Evolutionary conservation across 2,113 vertebrate species (phyloP).

Genomic region (Nycticebus coucang): DNA sequence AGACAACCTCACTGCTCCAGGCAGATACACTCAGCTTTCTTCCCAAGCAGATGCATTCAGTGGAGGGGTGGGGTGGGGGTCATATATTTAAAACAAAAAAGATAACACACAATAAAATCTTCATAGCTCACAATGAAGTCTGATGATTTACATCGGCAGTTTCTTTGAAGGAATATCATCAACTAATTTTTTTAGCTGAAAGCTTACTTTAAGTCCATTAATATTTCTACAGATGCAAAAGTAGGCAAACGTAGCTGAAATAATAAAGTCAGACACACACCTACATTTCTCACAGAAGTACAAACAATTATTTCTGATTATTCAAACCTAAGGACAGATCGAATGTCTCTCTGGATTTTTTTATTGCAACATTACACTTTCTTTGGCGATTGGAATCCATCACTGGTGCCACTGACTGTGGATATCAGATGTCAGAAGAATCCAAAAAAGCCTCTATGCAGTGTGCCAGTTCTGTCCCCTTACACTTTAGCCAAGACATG

Average conservation of each 20-base stretch:
- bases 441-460: neutral
- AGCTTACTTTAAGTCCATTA: neutral
- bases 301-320: neutral
- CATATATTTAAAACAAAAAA: neutral
- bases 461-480: neutral
- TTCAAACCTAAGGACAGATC: slow-evolving; percentile 11
- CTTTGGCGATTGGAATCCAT: neutral
- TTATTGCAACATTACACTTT: neutral
- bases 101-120: neutral
- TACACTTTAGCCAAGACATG: slow-evolving; percentile 1
- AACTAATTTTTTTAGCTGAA: neutral
- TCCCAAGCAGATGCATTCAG: neutral
- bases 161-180: neutral
- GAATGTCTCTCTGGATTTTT: neutral
- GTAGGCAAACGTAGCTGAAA: neutral
- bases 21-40: neutral
- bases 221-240: neutral
- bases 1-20: neutral
- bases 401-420: neutral
- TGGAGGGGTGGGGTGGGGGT: neutral
- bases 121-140: neutral
- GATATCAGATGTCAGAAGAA: slow-evolving; percentile 7
- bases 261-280: neutral
- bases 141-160: neutral
- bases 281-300: neutral